Base-by-base conservation (phyloP, 2,113 vertebrate genomes). In the Odocoileus hemionus region DNA sequence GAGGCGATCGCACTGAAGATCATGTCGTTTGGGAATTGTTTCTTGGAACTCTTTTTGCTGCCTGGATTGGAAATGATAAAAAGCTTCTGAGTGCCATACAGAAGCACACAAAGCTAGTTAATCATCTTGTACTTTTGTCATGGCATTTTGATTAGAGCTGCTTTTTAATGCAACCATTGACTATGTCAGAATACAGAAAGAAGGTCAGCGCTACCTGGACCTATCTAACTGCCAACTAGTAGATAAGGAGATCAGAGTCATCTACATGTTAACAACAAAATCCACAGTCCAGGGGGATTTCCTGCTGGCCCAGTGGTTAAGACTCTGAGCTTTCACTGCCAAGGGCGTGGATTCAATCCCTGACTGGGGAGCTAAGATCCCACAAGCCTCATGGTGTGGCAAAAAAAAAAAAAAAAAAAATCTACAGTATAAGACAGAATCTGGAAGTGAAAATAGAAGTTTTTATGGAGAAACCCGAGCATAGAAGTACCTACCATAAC, bases 1-100 rank as follows among this genome's bases (percentile, higher is more conserved):
- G 99, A 99, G 61, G 99, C 99, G 86, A 99, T 99, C 61, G 99
- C 99, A 70, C 99, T 99, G 98, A 99, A 99, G 98, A 99, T 99
- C 99, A 99, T 99, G 98, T 99, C 99, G 9, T 99, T 99, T 74
- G 99, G 99, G 90, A 99, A 99, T 84, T 99, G 99, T 98, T 99
- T 99, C 98, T 98, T 99, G 52, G 98, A 96, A 96, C 98, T 98
- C 95, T 98, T 97, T 95, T 99, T 99, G 98, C 97, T 99, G 94
- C 99, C 99, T 99, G 92, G 64, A 97, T 91, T 79, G 28, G 45
- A 92, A 93, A 95, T 11, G 54, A 98, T 54, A 98, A 70, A 94
- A 7, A 84, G 54, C 9, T 64, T 90, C 76, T 96, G 52, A 76
- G 91, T 76, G 47, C 30, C 36, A 60, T 4, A n/a, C 52, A 25